Base-by-base conservation (phyloP, 1,140 invertebrate species). In the Rhyzopertha dominica region DNA sequence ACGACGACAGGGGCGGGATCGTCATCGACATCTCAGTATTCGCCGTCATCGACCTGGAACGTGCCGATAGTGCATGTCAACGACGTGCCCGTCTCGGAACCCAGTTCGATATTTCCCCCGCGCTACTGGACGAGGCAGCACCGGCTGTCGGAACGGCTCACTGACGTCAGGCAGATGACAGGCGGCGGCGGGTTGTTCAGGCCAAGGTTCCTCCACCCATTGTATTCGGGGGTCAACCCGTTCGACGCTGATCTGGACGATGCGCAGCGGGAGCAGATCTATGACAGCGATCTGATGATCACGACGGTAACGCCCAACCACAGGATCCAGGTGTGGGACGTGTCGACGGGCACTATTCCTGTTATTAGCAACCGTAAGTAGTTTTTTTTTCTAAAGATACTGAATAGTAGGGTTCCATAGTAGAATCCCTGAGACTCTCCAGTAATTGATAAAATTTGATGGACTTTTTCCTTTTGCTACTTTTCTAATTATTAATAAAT, bases 261-360 rank as follows among this genome's bases (percentile, higher is more conserved):
- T 34, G 53, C 58, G 9, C 63, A 65, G 41, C 41, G 65, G 5
- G 65, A 67, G 40, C 53, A 54, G 24, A 52, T 65, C 19, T 20
- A 20, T 18, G 61, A 65, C 36, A 64, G 65, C 42, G 56, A 53
- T 41, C 62, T 65, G 48, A 59, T 67, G 49, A 57, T 65, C 5
- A 55, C 61, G n/a, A 60, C 64, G 12, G 60, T 64, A n/a, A 66
- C 61, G 4, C 66, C 67, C n/a, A 71, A 80, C 51, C 83, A 89
- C 67, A 70, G 87, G 41, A 82, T 91, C 46, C 87, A 91, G 70
- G 79, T 78, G 9, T 91, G 88, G 88, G 84, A 90, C 68, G 86
- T 90, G 65, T 79, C 78, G 0, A 69, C 75, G 10, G 77, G 74
- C 38, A 65, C 73, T 43, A 79, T 89, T 45, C 88, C 87, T 5